Conservation (phyloP, 2,113 vertebrate species). For the Gobius niger region DNA sequence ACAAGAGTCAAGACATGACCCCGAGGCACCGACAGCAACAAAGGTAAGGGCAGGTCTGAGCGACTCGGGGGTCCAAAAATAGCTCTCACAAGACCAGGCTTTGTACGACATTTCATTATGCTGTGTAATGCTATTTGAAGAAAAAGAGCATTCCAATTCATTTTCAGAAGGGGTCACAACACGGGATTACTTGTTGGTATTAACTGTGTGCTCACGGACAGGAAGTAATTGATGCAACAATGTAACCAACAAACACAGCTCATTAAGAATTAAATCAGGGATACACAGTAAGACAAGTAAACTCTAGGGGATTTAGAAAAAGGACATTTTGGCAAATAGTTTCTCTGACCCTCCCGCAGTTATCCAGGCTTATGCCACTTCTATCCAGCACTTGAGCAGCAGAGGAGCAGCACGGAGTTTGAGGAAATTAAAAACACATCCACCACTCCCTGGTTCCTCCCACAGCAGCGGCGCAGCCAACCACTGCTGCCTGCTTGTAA, state of each 20-base stretch:
- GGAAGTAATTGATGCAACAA: background rate
- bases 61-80: background rate
- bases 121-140: background rate
- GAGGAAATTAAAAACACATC: conserved; percentile 68
- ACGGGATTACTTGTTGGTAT: background rate
- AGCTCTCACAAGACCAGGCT: background rate
- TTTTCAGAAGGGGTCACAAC: background rate
- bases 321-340: background rate
- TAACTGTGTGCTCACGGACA: background rate
- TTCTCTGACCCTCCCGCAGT: conserved; percentile 13
- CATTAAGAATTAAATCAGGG: too few species aligned
- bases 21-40: background rate
- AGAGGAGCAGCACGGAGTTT: conserved; percentile 22
- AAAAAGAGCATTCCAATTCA: background rate
- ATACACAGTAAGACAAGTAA: background rate
- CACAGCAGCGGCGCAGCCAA: conserved; percentile 32
- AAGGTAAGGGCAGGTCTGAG: background rate
- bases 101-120: background rate
- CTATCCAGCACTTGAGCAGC: conserved; percentile 24
- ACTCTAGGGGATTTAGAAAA: background rate
- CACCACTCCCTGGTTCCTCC: conserved; percentile 47
- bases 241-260: too few species aligned
- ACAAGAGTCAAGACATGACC: background rate
- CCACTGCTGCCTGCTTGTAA: conserved; percentile 23
- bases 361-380: conserved; percentile 38